phyloP scores from a whole-genome alignment of 2,888 invertebrate genomes.

The Cataglyphis altisquamis region DNA sequence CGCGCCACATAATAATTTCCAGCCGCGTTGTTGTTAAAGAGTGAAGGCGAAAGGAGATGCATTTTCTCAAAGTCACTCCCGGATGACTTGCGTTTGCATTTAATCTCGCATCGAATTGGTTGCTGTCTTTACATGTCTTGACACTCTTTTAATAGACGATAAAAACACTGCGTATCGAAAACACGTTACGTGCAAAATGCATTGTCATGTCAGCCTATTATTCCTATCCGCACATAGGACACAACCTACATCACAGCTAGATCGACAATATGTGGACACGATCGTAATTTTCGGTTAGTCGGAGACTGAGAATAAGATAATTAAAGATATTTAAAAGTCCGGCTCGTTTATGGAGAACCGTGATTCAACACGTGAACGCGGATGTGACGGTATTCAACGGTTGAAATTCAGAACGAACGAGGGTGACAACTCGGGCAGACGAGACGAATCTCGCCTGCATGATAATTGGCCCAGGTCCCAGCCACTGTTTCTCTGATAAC shows the following conservation, averaged over 20 bases:
- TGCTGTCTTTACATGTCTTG: slow-evolving; percentile 11
- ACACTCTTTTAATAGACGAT: slow-evolving; percentile 5
- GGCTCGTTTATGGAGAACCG: neutral
- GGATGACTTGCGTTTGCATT: slow-evolving; percentile 33
- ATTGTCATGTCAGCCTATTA: slow-evolving; percentile 12
- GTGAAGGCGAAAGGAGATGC: slow-evolving; percentile 15
- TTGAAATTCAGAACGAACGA: slow-evolving; percentile 50
- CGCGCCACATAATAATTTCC: slow-evolving; percentile 13
- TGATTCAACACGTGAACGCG: neutral
- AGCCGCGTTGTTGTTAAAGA: neutral
- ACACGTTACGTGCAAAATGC: slow-evolving; percentile 24
- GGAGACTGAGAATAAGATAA: no score
- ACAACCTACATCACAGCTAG: neutral
- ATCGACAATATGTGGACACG: neutral
- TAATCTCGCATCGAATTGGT: neutral
- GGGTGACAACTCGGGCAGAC: slow-evolving; percentile 47
- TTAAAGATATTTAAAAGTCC: neutral
- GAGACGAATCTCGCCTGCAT: slow-evolving; percentile 66
- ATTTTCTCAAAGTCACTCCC: slow-evolving; percentile 32
- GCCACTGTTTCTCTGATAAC: slow-evolving; percentile 82
- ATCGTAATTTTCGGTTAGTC: neutral
- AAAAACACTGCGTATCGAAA: slow-evolving; percentile 34
- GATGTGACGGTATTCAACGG: neutral
- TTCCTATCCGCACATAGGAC: slow-evolving; percentile 10
- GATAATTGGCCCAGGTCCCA: slow-evolving; percentile 80